A percentile compares a stretch with the other conserved stretches of the same genome.
phyloP scores from a whole-genome alignment of 2,797 vertebrate species.

The Sebastes variabilis region DNA sequence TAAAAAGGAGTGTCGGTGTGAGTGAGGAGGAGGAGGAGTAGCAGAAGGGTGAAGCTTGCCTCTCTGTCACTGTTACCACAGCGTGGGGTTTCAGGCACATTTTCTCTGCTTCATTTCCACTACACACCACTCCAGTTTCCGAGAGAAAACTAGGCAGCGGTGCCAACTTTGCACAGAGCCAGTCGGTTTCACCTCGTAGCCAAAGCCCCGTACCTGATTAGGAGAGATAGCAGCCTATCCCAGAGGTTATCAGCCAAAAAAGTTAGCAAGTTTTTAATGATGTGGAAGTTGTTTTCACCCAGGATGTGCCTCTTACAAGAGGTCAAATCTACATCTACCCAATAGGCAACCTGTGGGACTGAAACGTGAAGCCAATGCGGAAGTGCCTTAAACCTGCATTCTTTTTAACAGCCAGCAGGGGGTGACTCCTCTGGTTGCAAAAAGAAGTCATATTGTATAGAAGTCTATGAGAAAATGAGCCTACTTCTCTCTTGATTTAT shows the following conservation, averaged over 20 bases:
- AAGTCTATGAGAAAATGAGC: no score
- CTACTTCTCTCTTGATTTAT: no score
- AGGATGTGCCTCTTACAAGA: background rate
- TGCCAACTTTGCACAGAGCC: background rate
- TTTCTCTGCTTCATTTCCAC: conserved; percentile 39
- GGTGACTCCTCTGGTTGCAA: no score
- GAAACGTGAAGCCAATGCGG: no score
- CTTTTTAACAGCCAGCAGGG: no score
- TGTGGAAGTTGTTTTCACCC: background rate
- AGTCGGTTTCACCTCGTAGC: background rate
- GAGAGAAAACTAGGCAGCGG: background rate
- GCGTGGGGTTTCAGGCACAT: conserved; percentile 29
- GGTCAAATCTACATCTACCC: background rate
- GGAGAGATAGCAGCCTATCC: background rate
- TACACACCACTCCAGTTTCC: conserved; percentile 3
- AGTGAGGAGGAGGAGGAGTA: conserved; percentile 6
- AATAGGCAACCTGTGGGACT: no score
- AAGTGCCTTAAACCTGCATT: no score
- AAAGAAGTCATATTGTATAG: no score
- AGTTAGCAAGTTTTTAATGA: background rate
- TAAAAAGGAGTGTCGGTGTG: conserved; percentile 30
- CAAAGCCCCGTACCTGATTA: background rate
- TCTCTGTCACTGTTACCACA: conserved; percentile 36
- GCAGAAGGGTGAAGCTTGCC: conserved; percentile 14
- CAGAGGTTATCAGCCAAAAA: background rate